Evolutionary conservation across 1,140 invertebrate genomes (phyloP), one percentile per base, ranked within the genome.

Genomic region (Drosophila carrolli): DNA sequence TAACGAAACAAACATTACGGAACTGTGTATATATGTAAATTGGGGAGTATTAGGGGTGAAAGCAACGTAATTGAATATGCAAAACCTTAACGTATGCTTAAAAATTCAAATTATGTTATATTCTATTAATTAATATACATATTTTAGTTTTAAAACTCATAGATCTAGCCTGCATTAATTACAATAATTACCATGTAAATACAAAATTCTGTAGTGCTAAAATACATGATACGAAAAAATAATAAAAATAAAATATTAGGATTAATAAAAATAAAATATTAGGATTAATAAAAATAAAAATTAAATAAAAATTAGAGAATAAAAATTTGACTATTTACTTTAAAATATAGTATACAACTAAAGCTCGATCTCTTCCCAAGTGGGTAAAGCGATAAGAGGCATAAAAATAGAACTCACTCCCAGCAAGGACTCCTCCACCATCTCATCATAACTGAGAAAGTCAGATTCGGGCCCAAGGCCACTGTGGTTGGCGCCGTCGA

Each of bases 371-470:
- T 7, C 29, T 32, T 7, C 29, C 29, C 29, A 32, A 32, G 6
- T 32, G 29, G 29, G 8, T 32, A 32, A 32, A 32, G 7, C 5
- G 29, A 7, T 7, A 32, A 8, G 7, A 7, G 4, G 23, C n/a
- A 10, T 13, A 19, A 1, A 19, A 19, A 19, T 9, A 14, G 32
- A 43, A 78, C 90, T 79, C 65, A 90, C 90, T 11, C 84, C 86
- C 32, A 91, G 67, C 5, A 91, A 58, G 1, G 90, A 85, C 54
- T 91, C 90, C 48, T 91, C 90, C 9, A 91, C 90, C 79, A 91
- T 83, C 55, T 91, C 90, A 43, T 91, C 90, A 37, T 91, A 91
- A 58, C 85, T 91, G 3, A 76, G 74, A 11, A 84, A 89, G 40
- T 83, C 76, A 0, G 82, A 56, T 13, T 81, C 78, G 1, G 46